A percentile compares a stretch with the other conserved stretches of the same genome.
These are phyloP conservation scores for Cantharis flavilabris DNA, from an alignment of 2,888 invertebrate genomes.

Conservation along the genomic window DNA sequence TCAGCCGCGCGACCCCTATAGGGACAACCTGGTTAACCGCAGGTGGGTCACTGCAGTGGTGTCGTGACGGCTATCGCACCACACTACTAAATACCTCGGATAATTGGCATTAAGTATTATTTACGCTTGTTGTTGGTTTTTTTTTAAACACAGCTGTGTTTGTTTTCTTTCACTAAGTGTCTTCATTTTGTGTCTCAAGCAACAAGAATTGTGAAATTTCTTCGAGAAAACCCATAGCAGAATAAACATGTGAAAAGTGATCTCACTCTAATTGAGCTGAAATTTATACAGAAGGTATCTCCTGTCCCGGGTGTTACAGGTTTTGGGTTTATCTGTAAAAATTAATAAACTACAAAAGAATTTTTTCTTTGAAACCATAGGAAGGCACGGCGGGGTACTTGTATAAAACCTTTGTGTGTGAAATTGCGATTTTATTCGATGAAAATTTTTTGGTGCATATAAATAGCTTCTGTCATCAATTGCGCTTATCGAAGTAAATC, in stretches of 20 bases:
- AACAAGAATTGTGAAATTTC: neutral
- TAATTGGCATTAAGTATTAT: slow-evolving; percentile 30
- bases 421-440: too few relatives aligned
- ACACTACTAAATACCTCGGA: slow-evolving; percentile 53
- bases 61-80: slow-evolving; percentile 53
- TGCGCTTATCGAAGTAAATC: too few relatives aligned
- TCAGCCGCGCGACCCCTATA: slow-evolving; percentile 95
- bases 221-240: neutral
- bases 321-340: neutral
- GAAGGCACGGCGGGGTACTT: too few relatives aligned
- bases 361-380: neutral
- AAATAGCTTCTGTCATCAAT: too few relatives aligned
- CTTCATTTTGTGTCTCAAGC: neutral
- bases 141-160: slow-evolving; percentile 2
- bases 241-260: neutral
- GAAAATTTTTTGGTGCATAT: too few relatives aligned
- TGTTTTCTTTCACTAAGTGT: slow-evolving; percentile 18
- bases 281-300: neutral
- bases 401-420: too few relatives aligned
- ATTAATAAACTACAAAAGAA: neutral
- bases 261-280: neutral
- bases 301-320: neutral
- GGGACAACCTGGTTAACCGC: slow-evolving; percentile 98
- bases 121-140: slow-evolving; percentile 12
- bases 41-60: slow-evolving; percentile 71